Evolutionary conservation across 1,140 invertebrate genomes (phyloP), one percentile per base, ranked within the genome.

Genomic region (Dryas iulia): DNA sequence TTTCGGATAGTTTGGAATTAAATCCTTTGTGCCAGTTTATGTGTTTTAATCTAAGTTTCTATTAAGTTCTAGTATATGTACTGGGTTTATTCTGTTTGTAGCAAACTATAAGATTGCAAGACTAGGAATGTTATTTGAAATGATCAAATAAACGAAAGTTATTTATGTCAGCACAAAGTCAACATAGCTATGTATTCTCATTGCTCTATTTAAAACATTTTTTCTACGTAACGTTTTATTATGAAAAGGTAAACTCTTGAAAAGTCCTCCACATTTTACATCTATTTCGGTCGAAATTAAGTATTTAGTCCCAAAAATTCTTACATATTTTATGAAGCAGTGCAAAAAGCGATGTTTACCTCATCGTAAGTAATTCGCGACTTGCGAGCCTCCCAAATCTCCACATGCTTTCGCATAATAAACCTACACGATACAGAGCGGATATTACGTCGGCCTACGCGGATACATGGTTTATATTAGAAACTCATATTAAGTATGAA

Each of bases 371-470:
- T 62, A 39, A 62, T 60, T 60, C 59, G 23, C 59, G 39, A 47
- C 39, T 47, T 18, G 14, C 33, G 35, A 61, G 24, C 24, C 35
- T 52, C 69, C 65, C 33, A 66, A 72, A 73, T 74, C 70, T 71
- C 33, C 54, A 67, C 72, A 77, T 77, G 71, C 71, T 69, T 65
- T 61, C 71, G 70, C 71, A 77, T 76, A 76, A 72, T 74, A 77
- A 76, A 78, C 72, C 75, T 77, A 79, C 78, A 71, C 64, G 21
- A 62, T 62, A 62, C 35, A 10, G 39, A 62, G 18, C 78, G 78
- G 78, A 78, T 80, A 82, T 82, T 78, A 76, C 76, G 54, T 68
- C 69, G 73, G 77, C 77, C 69, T 71, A 47, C 39, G 18, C 33
- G 12, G 30, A 56, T 68, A 68, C 25, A 59, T 63, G 33, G 63